Evolutionary conservation across 1,140 invertebrate genomes (phyloP).

Genomic region (Drosophila tristis): DNA sequence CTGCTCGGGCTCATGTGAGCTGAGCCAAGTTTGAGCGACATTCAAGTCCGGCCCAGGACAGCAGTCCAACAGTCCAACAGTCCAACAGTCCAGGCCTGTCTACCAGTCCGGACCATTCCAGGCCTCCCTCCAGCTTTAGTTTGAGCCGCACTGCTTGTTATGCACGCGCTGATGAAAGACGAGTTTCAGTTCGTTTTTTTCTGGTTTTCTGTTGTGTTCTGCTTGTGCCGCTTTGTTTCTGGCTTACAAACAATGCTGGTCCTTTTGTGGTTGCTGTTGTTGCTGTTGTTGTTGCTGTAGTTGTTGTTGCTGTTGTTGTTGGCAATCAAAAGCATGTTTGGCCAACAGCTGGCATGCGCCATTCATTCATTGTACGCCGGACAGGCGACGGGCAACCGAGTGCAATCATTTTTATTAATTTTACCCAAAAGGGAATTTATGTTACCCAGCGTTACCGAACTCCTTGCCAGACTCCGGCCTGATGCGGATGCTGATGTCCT

Average conservation of each 20-base stretch:
- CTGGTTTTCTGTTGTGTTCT: background rate
- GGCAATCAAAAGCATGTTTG: constrained; percentile 80
- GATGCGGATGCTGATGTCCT: constrained; percentile 16
- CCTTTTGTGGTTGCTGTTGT: constrained; percentile 1
- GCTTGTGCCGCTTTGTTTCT: constrained; percentile 20
- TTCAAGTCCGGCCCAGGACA: constrained; percentile 7
- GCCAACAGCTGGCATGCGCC: constrained; percentile 80
- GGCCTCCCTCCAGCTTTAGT: constrained; percentile 47
- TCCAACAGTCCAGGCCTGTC: constrained; percentile 7
- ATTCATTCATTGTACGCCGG: constrained; percentile 72
- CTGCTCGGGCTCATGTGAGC: constrained; percentile 24
- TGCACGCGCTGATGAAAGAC: constrained; percentile 77
- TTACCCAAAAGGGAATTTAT: constrained; percentile 78
- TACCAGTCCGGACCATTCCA: constrained; percentile 32
- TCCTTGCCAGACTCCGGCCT: background rate
- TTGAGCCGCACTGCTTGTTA: constrained; percentile 66
- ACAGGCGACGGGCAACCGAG: constrained; percentile 46
- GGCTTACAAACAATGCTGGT: constrained; percentile 43
- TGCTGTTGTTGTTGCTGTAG: constrained; percentile 43
- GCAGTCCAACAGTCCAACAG: background rate
- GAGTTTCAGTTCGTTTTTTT: constrained; percentile 44
- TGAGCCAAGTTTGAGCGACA: constrained; percentile 59
- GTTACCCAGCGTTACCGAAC: constrained; percentile 42
- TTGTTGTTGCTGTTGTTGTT: constrained; percentile 42
- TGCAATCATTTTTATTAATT: constrained; percentile 83